A percentile compares a stretch with the other conserved stretches of the same genome.
These are phyloP conservation scores for Ganaspis sp. DNA, from an alignment of 1,140 invertebrate species.

Conservation along the genomic window DNA sequence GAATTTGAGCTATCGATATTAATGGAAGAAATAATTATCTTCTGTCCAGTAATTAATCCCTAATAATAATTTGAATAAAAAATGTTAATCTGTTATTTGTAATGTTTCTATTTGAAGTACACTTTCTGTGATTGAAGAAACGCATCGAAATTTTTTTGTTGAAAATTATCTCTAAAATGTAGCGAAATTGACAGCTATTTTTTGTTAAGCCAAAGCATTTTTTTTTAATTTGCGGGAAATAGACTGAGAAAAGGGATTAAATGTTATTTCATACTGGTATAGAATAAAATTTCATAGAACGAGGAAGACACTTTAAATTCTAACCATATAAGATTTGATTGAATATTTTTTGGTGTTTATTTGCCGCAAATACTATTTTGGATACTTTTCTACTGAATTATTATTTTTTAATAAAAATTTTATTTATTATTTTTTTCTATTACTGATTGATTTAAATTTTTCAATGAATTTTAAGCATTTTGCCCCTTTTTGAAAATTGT, in stretches of 20 bases:
- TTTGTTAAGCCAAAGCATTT: background rate
- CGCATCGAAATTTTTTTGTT: constrained; percentile 10
- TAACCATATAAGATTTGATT: constrained; percentile 50
- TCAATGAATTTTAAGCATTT: too few relatives aligned
- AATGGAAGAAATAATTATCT: background rate
- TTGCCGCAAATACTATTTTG: constrained; percentile 49
- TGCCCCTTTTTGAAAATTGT: too few relatives aligned
- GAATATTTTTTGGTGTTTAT: constrained; percentile 50
- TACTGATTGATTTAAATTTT: background rate
- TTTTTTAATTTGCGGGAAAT: background rate
- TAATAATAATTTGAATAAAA: background rate
- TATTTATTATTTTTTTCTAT: background rate
- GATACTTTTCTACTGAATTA: constrained; percentile 16
- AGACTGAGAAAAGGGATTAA: constrained; percentile 1
- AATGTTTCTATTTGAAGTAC: background rate
- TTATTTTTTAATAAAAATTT: background rate
- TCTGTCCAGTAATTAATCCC: background rate
- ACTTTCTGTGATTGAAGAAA: background rate
- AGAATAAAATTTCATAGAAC: constrained; percentile 11
- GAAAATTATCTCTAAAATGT: constrained; percentile 8
- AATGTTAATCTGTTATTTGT: background rate
- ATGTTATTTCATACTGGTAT: background rate
- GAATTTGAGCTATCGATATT: constrained; percentile 6
- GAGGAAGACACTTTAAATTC: constrained; percentile 28
- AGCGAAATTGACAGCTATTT: constrained; percentile 9